Evolutionary conservation across 2,113 vertebrate species (phyloP), one percentile per base, ranked within the genome.

Genomic region (Macrotus californicus): DNA sequence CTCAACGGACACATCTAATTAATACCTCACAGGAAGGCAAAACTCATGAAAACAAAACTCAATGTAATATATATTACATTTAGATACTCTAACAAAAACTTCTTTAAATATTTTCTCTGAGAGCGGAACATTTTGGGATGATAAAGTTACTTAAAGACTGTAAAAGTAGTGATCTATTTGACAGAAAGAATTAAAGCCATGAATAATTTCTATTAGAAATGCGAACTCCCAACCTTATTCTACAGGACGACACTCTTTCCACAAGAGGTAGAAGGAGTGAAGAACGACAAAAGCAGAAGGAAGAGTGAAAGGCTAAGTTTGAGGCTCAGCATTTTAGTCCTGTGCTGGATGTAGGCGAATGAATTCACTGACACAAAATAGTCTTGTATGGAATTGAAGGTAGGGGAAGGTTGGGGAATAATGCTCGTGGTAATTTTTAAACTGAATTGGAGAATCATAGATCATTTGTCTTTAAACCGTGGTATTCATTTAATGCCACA

Each of bases 21-120:
- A 96, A 86, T 36, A 7, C 3, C 70, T 43, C 91, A 97, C 12
- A 73, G 64, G 46, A 96, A 94, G 73, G 34, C 31, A 83, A 59
- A n/a, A 43, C 79, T 96, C 70, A 76, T 9, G 83, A 95, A 95
- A 95, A 59, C 3, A 91, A 85, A 26, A 4, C 81, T 77, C 13
- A 69, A 0, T 26, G 22, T 26, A 19, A 0, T 46, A 56, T 72
- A 19, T 70, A 16, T 96, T 97, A 93, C 72, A 93, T 96, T 98
- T 97, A 91, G 61, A 96, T 98, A 64, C 81, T 97, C 77, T 97
- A 97, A 95, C 79, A 92, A 97, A 80, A 84, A 67, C 72, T 93
- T 94, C 84, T 96, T 98, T 98, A 98, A 98, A 97, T 97, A 97
- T 98, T 98, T 98, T 98, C 96, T 98, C 97, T 97, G 96, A 95